Evolutionary conservation across 2,797 vertebrate species (phyloP), one percentile per base, ranked within the genome.

Genomic region (Myotis findleyi): DNA sequence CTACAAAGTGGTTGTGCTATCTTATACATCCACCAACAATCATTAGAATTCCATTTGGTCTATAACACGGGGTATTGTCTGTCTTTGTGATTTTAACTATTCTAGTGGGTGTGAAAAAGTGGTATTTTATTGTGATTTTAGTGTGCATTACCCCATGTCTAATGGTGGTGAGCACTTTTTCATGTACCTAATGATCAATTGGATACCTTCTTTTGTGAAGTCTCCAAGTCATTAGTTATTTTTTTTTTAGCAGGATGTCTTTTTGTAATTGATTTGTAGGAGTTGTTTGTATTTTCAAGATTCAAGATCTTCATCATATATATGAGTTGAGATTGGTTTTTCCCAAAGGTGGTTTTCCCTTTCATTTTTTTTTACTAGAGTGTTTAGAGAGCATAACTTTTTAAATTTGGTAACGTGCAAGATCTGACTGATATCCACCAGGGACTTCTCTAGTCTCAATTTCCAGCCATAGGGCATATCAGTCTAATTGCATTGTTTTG

Each of bases 401-500:
- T 83, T 16, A 81, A 94, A 86, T 88, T 75, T 94, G 68, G 64
- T 82, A 53, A 87, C 62, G 30, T 91, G 49, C 6, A 91, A 77
- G 62, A 73, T 84, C 30, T 68, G 66, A 94, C 76, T 44, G 51
- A 85, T 47, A 76, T 59, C 68, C 71, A 79, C 55, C 30, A 92
- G 49, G 13, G 59, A 94, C n/a, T 55, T 69, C 72, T 77, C 59
- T 64, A 62, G 64, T 93, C 30, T 94, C 72, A 51, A 73, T 86
- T 88, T 82, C 25, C 8, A 91, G 36, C 30, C 59, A 76, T 51
- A 30, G 21, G 25, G 17, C 7, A 62, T 73, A 81, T 93, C 84
- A 92, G 55, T 47, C n/a, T 92, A 93, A 96, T 62, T 95, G 47
- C 25, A 59, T 20, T 84, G 41, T 55, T 91, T 91, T 76, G 77